These are phyloP conservation scores for Coryphaenoides rupestris DNA, from an alignment of 2,113 vertebrate genomes.

Conservation along the genomic window DNA sequence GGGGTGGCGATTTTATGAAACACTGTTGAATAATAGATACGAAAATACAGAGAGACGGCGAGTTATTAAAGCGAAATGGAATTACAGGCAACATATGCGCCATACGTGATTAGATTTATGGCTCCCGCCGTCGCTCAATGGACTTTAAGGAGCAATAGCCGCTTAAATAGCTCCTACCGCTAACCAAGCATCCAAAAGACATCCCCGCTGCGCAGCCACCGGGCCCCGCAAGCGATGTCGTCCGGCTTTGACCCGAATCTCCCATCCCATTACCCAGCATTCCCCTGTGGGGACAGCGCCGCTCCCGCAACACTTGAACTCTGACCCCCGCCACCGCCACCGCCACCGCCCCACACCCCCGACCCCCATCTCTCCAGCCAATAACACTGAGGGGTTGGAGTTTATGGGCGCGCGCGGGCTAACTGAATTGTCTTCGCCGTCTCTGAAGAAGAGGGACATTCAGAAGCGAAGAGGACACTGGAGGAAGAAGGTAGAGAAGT, in stretches of 20 bases:
- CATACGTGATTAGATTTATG: slow-evolving; percentile 53
- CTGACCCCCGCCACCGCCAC: no score
- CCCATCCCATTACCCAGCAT: slow-evolving; percentile 69
- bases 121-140: slow-evolving; percentile 46
- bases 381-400: slow-evolving; percentile 52
- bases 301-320: slow-evolving; percentile 70
- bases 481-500: slow-evolving; percentile 4
- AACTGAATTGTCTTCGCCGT: slow-evolving; percentile 39
- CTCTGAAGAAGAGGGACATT: slow-evolving; percentile 30
- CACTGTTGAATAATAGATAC: slow-evolving; percentile 25
- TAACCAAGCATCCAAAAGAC: slow-evolving; percentile 47
- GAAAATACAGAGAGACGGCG: slow-evolving; percentile 35
- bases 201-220: slow-evolving; percentile 41
- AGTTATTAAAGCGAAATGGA: slow-evolving; percentile 42
- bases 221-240: slow-evolving; percentile 31
- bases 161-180: slow-evolving; percentile 40
- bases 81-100: slow-evolving; percentile 49
- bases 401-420: slow-evolving; percentile 52
- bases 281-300: slow-evolving; percentile 61
- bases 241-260: slow-evolving; percentile 66
- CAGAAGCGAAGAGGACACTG: slow-evolving; percentile 3
- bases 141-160: slow-evolving; percentile 62
- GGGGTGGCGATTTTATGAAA: background rate
- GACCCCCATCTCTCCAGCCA: slow-evolving; percentile 42
- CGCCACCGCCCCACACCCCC: background rate